A percentile compares a stretch with the other conserved stretches of the same genome.
Conservation (phyloP, 2,113 vertebrate genomes). For the Stercorarius parasiticus region DNA sequence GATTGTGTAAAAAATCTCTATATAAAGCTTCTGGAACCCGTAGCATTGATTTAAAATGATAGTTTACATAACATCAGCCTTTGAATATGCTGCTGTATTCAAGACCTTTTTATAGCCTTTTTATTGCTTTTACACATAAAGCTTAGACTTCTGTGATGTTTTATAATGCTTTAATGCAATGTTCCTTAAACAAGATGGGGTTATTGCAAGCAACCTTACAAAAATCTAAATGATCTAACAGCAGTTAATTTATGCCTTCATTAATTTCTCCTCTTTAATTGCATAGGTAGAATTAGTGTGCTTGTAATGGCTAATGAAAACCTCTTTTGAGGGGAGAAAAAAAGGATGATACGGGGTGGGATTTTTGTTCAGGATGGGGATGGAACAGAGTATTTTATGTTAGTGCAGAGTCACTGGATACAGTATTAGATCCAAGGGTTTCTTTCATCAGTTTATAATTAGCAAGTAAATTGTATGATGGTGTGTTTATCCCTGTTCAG, state of each 20-base stretch:
- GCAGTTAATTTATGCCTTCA: neutral
- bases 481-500: neutral
- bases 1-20: neutral
- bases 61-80: neutral
- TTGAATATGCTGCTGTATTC: neutral
- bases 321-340: neutral
- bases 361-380: neutral
- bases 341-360: neutral
- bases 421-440: neutral
- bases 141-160: neutral
- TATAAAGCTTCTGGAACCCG: neutral
- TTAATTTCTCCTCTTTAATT: neutral
- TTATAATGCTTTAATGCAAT: neutral
- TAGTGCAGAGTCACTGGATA: neutral
- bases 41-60: neutral
- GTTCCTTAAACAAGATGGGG: neutral
- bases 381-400: neutral
- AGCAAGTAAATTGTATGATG: neutral
- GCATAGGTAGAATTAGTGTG: neutral
- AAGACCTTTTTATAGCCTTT: neutral
- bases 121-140: neutral
- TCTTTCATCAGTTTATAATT: neutral
- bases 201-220: neutral
- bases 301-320: neutral
- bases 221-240: neutral